A percentile compares a stretch with the other conserved stretches of the same genome.
Conservation (phyloP, 1,140 invertebrate species). For the Oryzaephilus surinamensis region DNA sequence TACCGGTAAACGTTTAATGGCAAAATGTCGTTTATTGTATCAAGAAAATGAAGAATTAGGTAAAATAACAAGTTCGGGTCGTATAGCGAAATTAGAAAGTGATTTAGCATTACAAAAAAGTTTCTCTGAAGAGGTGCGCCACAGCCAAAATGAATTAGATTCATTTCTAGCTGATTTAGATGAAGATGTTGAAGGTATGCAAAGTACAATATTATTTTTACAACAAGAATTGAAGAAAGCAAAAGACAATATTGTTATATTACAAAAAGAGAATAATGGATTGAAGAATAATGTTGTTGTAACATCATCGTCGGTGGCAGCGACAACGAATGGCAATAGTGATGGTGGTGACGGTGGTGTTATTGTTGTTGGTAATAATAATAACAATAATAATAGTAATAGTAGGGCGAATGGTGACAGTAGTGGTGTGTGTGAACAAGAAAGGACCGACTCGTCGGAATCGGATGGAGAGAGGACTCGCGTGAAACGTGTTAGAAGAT, state of each 20-base stretch:
- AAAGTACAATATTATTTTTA: slow-evolving; percentile 88
- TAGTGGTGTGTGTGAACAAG: slow-evolving; percentile 33
- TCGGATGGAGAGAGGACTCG: slow-evolving; percentile 42
- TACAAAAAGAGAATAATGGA: slow-evolving; percentile 33
- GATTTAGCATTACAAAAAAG: slow-evolving; percentile 92
- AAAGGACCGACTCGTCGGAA: slow-evolving; percentile 37
- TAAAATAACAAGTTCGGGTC: slow-evolving; percentile 87
- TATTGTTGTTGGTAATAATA: no score
- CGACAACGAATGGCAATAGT: not conserved
- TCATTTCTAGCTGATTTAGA: slow-evolving; percentile 93
- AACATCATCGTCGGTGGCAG: no score
- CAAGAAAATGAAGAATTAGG: slow-evolving; percentile 98
- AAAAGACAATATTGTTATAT: slow-evolving; percentile 45
- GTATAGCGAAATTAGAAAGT: slow-evolving; percentile 90
- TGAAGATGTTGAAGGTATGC: slow-evolving; percentile 97
- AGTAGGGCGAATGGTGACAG: slow-evolving; percentile 25
- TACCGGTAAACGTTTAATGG: slow-evolving; percentile 95
- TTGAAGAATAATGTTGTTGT: no score
- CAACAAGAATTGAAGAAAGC: slow-evolving; percentile 82
- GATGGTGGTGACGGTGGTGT: slow-evolving; percentile 17
- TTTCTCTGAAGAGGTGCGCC: slow-evolving; percentile 93
- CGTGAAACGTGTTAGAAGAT: slow-evolving; percentile 51
- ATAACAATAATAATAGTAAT: no score
- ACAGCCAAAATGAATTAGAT: slow-evolving; percentile 92
- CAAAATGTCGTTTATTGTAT: slow-evolving; percentile 90